A percentile compares a stretch with the other conserved stretches of the same genome.
phyloP scores from a whole-genome alignment of 64 coral and sea anemone species.

The Cladopsammia gracilis region DNA sequence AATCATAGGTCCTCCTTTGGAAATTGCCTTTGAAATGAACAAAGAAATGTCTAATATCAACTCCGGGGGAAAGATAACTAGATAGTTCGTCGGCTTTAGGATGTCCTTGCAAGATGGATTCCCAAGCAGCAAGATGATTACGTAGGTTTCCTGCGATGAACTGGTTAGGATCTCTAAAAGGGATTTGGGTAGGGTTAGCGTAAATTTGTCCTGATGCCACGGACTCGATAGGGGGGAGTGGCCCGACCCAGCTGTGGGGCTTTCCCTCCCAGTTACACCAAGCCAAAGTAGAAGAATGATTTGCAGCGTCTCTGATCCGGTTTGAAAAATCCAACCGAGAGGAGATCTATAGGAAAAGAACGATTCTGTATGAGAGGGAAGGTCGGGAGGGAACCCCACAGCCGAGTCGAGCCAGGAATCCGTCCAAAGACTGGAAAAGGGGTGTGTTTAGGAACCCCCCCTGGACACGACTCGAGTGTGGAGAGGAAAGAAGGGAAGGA shows the following conservation, averaged over 20 bases:
- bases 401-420: not conserved
- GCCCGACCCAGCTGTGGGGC: not conserved
- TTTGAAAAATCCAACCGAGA: not conserved
- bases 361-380: not conserved
- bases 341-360: not conserved
- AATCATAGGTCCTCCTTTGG: too few relatives aligned
- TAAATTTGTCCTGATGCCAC: too few relatives aligned
- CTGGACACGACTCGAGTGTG: not conserved
- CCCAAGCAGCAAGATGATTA: too few relatives aligned
- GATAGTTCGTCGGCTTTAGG: too few relatives aligned
- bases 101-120: too few relatives aligned
- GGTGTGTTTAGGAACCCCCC: not conserved
- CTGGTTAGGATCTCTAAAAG: too few relatives aligned
- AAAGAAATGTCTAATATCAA: too few relatives aligned
- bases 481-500: not conserved
- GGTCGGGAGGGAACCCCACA: not conserved
- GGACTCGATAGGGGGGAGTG: too few relatives aligned
- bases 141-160: too few relatives aligned
- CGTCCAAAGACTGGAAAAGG: not conserved
- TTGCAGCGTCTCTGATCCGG: not conserved
- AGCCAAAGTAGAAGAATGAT: not conserved
- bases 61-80: too few relatives aligned
- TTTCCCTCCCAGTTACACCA: slow-evolving; percentile 1
- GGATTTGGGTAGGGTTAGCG: too few relatives aligned
- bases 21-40: too few relatives aligned